These are phyloP conservation scores for Cantharis rufa DNA, from an alignment of 2,888 invertebrate genomes.

Conservation along the genomic window DNA sequence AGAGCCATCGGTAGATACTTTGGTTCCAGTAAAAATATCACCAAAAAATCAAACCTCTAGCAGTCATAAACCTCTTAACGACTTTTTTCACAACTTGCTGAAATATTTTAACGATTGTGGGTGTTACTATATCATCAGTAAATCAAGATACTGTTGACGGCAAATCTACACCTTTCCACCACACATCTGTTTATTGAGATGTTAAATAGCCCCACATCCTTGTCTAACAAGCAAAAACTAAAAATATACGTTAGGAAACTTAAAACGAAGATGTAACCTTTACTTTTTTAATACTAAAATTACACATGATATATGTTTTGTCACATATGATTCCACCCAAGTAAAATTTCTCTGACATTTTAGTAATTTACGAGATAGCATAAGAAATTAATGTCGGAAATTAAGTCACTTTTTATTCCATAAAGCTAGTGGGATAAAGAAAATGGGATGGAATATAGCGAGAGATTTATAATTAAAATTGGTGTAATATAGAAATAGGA, in stretches of 20 bases:
- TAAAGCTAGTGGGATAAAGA: neutral
- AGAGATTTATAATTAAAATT: slow-evolving; percentile 17
- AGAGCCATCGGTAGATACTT: neutral
- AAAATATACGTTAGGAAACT: slow-evolving; percentile 3
- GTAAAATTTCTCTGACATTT: slow-evolving; percentile 28
- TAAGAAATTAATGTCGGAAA: slow-evolving; percentile 9
- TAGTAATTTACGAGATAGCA: slow-evolving; percentile 24
- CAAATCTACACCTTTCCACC: slow-evolving; percentile 16
- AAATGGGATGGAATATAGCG: slow-evolving; percentile 7
- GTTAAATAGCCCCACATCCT: slow-evolving; percentile 15
- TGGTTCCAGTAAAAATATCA: slow-evolving; percentile 19
- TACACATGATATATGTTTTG: slow-evolving; percentile 29
- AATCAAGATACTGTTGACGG: slow-evolving; percentile 30
- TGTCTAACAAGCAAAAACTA: slow-evolving; percentile 1
- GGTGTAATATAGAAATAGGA: neutral
- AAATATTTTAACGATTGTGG: slow-evolving; percentile 28
- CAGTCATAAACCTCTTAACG: slow-evolving; percentile 29
- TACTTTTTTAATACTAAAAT: slow-evolving; percentile 15
- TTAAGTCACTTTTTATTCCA: slow-evolving; percentile 3
- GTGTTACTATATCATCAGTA: slow-evolving; percentile 25
- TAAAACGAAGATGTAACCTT: neutral
- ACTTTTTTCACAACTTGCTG: slow-evolving; percentile 29
- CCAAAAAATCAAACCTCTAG: slow-evolving; percentile 19
- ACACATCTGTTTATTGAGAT: slow-evolving; percentile 13
- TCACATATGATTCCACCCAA: slow-evolving; percentile 25